Evolutionary conservation across 1,140 invertebrate genomes (phyloP).

Genomic region (Trichoplusia ni): DNA sequence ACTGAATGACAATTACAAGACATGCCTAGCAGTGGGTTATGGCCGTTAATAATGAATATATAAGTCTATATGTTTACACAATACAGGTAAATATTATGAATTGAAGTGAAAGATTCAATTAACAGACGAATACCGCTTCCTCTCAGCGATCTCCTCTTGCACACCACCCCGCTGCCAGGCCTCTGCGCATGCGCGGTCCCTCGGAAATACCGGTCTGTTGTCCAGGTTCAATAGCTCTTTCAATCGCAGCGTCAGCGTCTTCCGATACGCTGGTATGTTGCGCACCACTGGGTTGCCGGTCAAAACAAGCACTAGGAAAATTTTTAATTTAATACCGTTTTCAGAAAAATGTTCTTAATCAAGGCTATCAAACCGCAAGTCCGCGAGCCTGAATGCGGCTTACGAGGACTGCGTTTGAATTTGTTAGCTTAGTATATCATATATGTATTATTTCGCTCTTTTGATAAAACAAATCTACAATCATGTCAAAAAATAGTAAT

Average conservation of each 20-base stretch:
- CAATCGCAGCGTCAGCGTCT: slow-evolving; percentile 89
- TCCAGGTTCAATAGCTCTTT: slow-evolving; percentile 92
- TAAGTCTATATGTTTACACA: no score
- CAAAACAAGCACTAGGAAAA: slow-evolving; percentile 86
- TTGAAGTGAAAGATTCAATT: background rate
- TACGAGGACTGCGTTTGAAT: no score
- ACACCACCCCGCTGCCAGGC: slow-evolving; percentile 89
- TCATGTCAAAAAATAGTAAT: no score
- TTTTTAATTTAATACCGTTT: background rate
- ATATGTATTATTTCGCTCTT: no score
- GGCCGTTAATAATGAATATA: no score
- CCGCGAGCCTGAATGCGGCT: no score
- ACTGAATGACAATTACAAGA: no score
- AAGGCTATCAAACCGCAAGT: no score
- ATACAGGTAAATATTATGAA: background rate
- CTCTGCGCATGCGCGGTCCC: slow-evolving; percentile 94
- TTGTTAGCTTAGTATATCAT: no score
- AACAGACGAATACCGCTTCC: slow-evolving; percentile 45
- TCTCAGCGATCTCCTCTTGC: slow-evolving; percentile 76
- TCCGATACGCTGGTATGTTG: slow-evolving; percentile 91
- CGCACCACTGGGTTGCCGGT: slow-evolving; percentile 93
- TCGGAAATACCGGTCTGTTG: slow-evolving; percentile 93
- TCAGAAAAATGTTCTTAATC: no score
- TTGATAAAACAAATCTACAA: no score
- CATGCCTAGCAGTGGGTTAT: no score